These are phyloP conservation scores for Arctopsyche grandis DNA, from an alignment of 1,140 invertebrate species.

Conservation along the genomic window DNA sequence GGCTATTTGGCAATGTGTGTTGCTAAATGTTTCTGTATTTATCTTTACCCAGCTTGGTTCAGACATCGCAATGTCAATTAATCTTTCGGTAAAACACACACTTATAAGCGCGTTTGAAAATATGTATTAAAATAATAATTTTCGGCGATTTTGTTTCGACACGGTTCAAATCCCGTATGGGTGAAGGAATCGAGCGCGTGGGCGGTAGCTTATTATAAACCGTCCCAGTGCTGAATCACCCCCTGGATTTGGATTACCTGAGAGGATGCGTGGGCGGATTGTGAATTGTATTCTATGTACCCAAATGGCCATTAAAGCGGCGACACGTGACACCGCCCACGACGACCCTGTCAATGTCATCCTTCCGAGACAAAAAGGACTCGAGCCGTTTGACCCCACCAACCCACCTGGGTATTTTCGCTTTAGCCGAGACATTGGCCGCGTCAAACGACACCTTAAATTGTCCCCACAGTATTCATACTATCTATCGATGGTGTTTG, in stretches of 20 bases:
- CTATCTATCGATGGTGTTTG: too few relatives aligned
- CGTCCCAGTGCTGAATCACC: too few relatives aligned
- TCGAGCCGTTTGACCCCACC: not conserved
- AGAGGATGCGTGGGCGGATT: not conserved
- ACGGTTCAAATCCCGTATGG: not conserved
- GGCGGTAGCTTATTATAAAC: not conserved
- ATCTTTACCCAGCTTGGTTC: conserved; percentile 34
- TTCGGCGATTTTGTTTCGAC: not conserved
- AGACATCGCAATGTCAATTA: conserved; percentile 24
- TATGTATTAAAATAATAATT: not conserved
- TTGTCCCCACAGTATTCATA: too few relatives aligned
- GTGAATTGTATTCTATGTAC: not conserved
- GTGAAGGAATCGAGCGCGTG: not conserved
- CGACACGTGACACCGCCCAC: not conserved
- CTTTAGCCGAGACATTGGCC: not conserved
- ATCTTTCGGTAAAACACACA: conserved; percentile 21
- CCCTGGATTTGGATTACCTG: too few relatives aligned
- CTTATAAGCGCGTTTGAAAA: too few relatives aligned
- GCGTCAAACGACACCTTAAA: not conserved
- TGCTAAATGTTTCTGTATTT: conserved; percentile 26
- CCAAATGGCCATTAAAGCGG: not conserved
- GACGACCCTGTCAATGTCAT: conserved; percentile 10
- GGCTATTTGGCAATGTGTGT: conserved; percentile 34
- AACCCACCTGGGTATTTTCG: not conserved
- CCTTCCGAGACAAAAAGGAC: not conserved